A percentile compares a stretch with the other conserved stretches of the same genome.
These are phyloP conservation scores for Aphidius colemani DNA, from an alignment of 2,888 invertebrate genomes.

Conservation along the genomic window DNA sequence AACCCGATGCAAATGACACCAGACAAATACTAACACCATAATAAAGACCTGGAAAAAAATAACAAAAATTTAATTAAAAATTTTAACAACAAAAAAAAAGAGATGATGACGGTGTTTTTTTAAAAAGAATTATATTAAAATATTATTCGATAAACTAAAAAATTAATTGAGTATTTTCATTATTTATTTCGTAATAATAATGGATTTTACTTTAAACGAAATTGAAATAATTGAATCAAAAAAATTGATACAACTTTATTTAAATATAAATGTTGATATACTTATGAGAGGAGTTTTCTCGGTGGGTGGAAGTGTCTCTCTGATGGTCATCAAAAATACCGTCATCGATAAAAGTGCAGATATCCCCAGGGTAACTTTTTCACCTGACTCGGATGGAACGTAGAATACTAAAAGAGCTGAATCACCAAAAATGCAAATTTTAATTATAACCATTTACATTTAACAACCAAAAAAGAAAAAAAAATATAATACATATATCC, in stretches of 20 bases:
- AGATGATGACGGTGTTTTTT: too few relatives aligned
- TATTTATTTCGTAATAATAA: too few relatives aligned
- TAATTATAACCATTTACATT: constrained; percentile 74
- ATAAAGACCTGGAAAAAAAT: constrained; percentile 68
- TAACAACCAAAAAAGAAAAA: constrained; percentile 64
- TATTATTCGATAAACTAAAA: too few relatives aligned
- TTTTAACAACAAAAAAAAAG: too few relatives aligned
- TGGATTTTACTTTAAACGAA: too few relatives aligned
- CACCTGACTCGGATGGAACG: constrained; percentile 86
- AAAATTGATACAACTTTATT: too few relatives aligned
- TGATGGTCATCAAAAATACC: constrained; percentile 85
- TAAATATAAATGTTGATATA: constrained; percentile 49
- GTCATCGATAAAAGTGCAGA: constrained; percentile 88
- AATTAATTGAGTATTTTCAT: too few relatives aligned
- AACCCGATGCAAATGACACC: constrained; percentile 79
- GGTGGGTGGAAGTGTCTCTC: constrained; percentile 84
- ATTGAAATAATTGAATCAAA: too few relatives aligned
- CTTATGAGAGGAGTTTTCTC: constrained; percentile 86
- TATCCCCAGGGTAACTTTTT: constrained; percentile 85
- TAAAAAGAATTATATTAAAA: too few relatives aligned
- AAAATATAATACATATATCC: too few relatives aligned
- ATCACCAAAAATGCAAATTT: constrained; percentile 37
- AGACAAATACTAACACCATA: constrained; percentile 83
- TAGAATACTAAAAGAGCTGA: constrained; percentile 82
- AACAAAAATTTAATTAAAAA: constrained; percentile 2